These are phyloP conservation scores for Callipepla californica DNA, from an alignment of 2,113 vertebrate species.

Conservation along the genomic window DNA sequence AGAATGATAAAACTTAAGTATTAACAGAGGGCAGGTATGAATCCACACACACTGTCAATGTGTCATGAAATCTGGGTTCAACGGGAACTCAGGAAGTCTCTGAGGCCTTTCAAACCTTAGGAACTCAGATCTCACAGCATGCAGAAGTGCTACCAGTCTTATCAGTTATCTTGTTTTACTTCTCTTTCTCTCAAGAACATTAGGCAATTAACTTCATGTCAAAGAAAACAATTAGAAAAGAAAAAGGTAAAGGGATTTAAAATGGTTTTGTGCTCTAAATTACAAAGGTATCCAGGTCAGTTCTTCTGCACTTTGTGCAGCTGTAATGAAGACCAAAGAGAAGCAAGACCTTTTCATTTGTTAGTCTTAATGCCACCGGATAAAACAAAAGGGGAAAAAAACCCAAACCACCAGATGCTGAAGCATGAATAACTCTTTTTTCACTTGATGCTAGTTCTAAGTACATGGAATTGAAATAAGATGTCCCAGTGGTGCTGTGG, in stretches of 20 bases:
- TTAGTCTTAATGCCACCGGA: not conserved
- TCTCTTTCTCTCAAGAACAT: not conserved
- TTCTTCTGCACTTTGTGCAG: not conserved
- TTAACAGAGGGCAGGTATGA: not conserved
- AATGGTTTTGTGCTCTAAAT: not conserved
- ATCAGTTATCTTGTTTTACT: not conserved
- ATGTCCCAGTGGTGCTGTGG: not conserved
- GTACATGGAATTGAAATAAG: not conserved
- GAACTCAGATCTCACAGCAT: not conserved
- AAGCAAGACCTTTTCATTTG: not conserved
- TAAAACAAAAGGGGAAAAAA: not conserved
- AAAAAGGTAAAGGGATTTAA: not conserved
- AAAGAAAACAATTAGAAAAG: not conserved
- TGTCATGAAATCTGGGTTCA: not conserved
- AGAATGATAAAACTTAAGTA: not conserved
- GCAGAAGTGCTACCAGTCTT: not conserved
- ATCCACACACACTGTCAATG: not conserved
- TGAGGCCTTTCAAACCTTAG: not conserved
- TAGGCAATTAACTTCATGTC: not conserved
- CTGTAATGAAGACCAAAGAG: not conserved
- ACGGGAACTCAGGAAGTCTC: not conserved
- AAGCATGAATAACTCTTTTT: not conserved
- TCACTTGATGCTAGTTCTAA: not conserved
- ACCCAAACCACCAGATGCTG: not conserved
- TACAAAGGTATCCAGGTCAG: fast-evolving